Conservation (phyloP, 2,888 invertebrate genomes). For the Anagyrus pseudococci region DNA sequence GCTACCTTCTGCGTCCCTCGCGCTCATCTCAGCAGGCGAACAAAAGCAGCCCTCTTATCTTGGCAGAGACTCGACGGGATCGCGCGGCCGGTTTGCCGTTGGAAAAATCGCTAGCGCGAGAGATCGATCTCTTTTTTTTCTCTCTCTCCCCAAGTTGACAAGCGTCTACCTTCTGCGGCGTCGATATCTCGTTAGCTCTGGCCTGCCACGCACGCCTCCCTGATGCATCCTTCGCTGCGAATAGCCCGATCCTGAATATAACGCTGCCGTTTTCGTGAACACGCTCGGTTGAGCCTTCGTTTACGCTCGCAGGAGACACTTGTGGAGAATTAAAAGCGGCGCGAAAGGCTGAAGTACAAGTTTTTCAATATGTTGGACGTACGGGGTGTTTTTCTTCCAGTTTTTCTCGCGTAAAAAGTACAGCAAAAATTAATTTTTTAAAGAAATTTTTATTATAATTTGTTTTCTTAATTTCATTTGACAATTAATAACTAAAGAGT, state of each 20-base stretch:
- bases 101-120: conserved; percentile 16
- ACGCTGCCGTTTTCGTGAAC: background rate
- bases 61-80: background rate
- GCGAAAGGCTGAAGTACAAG: background rate
- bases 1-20: background rate
- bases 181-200: conserved; percentile 15
- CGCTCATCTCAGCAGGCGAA: background rate
- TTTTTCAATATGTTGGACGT: no score
- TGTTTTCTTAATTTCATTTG: no score
- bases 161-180: conserved; percentile 8
- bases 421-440: no score
- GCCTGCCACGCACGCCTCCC: background rate
- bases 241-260: background rate
- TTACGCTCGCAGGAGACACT: background rate
- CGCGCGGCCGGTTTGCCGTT: conserved; percentile 10
- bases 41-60: background rate
- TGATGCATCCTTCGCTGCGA: background rate
- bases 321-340: background rate
- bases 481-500: no score
- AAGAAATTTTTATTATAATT: no score
- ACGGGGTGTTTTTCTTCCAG: no score
- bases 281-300: background rate
- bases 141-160: conserved; percentile 15
- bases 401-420: no score
- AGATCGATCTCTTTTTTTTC: conserved; percentile 24